These are phyloP conservation scores for Forficula auricularia DNA, from an alignment of 1,140 invertebrate genomes.

Conservation along the genomic window DNA sequence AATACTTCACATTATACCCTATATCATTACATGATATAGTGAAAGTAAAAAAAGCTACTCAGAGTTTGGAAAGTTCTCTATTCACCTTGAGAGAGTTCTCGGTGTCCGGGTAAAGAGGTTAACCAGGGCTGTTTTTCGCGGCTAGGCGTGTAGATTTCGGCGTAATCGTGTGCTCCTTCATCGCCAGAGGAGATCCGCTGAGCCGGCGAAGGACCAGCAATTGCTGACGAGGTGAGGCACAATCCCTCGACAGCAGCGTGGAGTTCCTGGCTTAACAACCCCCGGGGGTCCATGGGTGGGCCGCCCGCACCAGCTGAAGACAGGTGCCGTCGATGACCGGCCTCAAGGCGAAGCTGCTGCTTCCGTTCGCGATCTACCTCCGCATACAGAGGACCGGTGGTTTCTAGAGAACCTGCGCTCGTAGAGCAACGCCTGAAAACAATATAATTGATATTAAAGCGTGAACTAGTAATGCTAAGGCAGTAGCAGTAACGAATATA, in stretches of 20 bases:
- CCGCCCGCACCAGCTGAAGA: constrained; percentile 27
- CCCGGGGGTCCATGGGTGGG: constrained; percentile 22
- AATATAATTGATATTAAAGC: neutral
- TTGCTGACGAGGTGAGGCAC: constrained; percentile 18
- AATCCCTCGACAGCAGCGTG: constrained; percentile 28
- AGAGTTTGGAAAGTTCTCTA: too few relatives aligned
- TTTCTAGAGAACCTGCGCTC: neutral
- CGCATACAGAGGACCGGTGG: constrained; percentile 21
- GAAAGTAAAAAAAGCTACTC: too few relatives aligned
- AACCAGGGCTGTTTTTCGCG: constrained; percentile 46
- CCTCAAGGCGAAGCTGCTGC: neutral
- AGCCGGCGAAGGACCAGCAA: neutral
- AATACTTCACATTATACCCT: too few relatives aligned
- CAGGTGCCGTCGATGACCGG: constrained; percentile 29
- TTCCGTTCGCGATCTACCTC: constrained; percentile 21
- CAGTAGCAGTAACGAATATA: too few relatives aligned
- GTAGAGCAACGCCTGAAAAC: constrained; percentile 1
- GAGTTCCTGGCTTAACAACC: constrained; percentile 24
- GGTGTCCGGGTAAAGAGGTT: constrained; percentile 1
- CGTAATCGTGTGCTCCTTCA: constrained; percentile 72
- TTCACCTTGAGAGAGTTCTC: constrained; percentile 5
- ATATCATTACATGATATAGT: too few relatives aligned
- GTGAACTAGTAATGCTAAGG: too few relatives aligned
- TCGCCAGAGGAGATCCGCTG: constrained; percentile 23
- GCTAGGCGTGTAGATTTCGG: constrained; percentile 84